Evolutionary conservation across 1,140 invertebrate genomes (phyloP).

Genomic region (Bombus affinis): DNA sequence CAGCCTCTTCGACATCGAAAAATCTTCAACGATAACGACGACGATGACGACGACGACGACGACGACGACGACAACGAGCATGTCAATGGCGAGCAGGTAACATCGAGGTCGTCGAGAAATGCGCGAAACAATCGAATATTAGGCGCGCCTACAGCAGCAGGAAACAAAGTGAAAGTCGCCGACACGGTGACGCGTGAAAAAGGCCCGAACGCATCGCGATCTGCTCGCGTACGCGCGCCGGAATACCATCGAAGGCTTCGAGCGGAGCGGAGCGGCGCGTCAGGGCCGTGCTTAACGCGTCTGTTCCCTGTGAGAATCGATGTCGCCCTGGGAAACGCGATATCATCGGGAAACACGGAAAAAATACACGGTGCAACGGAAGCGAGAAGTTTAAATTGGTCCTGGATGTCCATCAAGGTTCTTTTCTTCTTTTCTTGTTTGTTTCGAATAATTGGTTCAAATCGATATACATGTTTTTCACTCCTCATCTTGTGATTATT

Average conservation of each 20-base stretch:
- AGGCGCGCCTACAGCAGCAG: constrained; percentile 52
- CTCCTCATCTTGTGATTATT: too few species aligned
- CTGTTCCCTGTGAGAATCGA: constrained; percentile 12
- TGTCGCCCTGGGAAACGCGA: constrained; percentile 18
- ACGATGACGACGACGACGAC: too few species aligned
- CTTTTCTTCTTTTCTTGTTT: not conserved
- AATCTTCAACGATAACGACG: not conserved
- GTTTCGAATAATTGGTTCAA: too few species aligned
- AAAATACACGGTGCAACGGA: not conserved
- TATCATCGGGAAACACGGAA: not conserved
- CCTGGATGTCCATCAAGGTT: not conserved
- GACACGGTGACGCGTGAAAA: constrained; percentile 52
- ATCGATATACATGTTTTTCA: too few species aligned
- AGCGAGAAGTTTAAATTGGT: not conserved
- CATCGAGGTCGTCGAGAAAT: constrained; percentile 41
- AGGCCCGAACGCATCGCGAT: constrained; percentile 57
- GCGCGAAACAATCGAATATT: constrained; percentile 56
- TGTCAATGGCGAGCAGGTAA: too few species aligned
- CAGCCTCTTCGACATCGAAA: not conserved
- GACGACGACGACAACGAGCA: too few species aligned
- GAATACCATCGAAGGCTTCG: constrained; percentile 42
- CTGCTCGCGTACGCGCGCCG: constrained; percentile 1
- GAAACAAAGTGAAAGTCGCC: constrained; percentile 65
- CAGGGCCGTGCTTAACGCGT: constrained; percentile 34
- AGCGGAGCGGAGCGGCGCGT: constrained; percentile 7